phyloP scores from a whole-genome alignment of 2,113 vertebrate species.

The Gadus chalcogrammus region DNA sequence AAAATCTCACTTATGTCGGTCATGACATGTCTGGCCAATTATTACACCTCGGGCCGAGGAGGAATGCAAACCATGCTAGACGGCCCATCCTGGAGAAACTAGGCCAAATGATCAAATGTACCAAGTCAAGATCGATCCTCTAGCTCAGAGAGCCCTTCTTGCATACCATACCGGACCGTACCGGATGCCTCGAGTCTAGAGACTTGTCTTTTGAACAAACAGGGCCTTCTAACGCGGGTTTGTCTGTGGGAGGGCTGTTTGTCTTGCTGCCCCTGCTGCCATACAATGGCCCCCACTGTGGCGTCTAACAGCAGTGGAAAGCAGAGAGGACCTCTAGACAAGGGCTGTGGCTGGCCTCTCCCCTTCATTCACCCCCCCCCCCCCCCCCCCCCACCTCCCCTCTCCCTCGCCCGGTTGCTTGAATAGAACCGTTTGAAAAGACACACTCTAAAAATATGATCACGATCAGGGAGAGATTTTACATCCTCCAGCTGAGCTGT shows the following conservation, averaged over 20 bases:
- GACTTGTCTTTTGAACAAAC: constrained; percentile 38
- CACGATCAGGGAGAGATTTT: not conserved
- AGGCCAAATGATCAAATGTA: constrained; percentile 10
- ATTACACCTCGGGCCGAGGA: not conserved
- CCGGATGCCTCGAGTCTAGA: constrained; percentile 34
- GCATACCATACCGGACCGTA: constrained; percentile 20
- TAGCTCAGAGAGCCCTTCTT: constrained; percentile 28
- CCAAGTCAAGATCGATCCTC: constrained; percentile 38
- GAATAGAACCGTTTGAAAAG: not conserved
- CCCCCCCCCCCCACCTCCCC: not conserved
- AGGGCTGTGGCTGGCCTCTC: constrained; percentile 49
- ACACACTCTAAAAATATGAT: not conserved
- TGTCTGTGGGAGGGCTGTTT: constrained; percentile 55
- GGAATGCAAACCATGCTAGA: not conserved
- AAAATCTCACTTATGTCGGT: too few species aligned
- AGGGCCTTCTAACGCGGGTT: constrained; percentile 32
- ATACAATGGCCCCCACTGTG: constrained; percentile 57
- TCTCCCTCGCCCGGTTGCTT: not conserved
- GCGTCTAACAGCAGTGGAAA: constrained; percentile 16
- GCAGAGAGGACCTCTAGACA: constrained; percentile 34
- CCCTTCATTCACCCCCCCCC: constrained; percentile 23
- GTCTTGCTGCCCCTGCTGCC: constrained; percentile 41
- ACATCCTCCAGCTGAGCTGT: not conserved
- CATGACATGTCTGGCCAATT: too few species aligned
- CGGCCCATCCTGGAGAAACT: too few species aligned